Conservation (phyloP, 2,888 invertebrate genomes). For the Athetis lepigone region DNA sequence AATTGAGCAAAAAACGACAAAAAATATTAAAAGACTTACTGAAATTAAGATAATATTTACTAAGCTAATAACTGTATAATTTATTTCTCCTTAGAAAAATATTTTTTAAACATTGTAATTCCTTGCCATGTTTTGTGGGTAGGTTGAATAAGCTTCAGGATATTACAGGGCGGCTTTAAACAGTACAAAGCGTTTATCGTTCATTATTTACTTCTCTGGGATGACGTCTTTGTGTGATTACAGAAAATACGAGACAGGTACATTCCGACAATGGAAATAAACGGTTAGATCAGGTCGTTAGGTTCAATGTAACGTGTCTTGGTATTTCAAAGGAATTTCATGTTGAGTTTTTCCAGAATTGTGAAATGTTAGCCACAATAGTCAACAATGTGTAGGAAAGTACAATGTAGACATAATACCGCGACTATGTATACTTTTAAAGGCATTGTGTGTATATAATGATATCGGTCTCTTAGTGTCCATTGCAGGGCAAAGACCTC, state of each 20-base stretch:
- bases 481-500: no score
- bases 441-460: no score
- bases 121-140: slow-evolving; percentile 16
- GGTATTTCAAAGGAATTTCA: not conserved
- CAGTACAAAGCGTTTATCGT: slow-evolving; percentile 23
- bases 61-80: slow-evolving; percentile 4
- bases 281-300: slow-evolving; percentile 4
- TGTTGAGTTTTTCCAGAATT: not conserved
- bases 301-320: not conserved
- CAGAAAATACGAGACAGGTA: not conserved
- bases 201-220: slow-evolving; percentile 20
- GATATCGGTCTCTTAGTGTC: no score
- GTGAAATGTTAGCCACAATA: not conserved
- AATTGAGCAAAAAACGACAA: slow-evolving; percentile 7
- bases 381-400: not conserved
- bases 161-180: slow-evolving; percentile 23
- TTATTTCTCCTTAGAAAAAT: slow-evolving; percentile 9
- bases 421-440: no score
- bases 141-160: slow-evolving; percentile 22
- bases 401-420: no score
- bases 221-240: slow-evolving; percentile 26
- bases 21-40: slow-evolving; percentile 22
- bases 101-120: slow-evolving; percentile 4
- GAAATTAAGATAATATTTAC: slow-evolving; percentile 14
- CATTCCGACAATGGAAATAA: slow-evolving; percentile 1